Conservation (phyloP, 2,113 vertebrate species). For the Lasiurus cinereus region DNA sequence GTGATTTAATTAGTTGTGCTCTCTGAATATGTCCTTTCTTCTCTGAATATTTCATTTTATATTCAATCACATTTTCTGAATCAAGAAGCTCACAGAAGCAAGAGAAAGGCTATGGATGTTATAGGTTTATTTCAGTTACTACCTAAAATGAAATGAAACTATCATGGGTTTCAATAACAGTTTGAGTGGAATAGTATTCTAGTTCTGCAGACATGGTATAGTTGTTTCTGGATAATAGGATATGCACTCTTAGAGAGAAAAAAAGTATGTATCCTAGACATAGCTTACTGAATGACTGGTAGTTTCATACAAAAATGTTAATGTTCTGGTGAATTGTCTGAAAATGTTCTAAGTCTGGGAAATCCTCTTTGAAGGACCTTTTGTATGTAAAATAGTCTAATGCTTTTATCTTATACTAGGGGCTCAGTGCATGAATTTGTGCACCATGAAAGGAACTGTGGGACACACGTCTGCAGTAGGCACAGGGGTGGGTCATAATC, state of each 20-base stretch:
- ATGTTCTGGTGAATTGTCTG: slow-evolving; percentile 30
- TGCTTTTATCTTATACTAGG: neutral
- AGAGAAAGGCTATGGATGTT: slow-evolving; percentile 56
- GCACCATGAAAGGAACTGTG: too few species aligned
- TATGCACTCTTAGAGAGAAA: neutral
- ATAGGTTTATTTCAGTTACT: slow-evolving; percentile 60
- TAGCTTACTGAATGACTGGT: slow-evolving; percentile 7
- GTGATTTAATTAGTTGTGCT: slow-evolving; percentile 66
- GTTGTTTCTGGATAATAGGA: slow-evolving; percentile 47
- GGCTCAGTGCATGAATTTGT: too few species aligned
- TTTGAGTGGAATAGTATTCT: slow-evolving; percentile 48
- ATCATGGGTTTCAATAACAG: slow-evolving; percentile 51
- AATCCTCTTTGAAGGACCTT: slow-evolving; percentile 24
- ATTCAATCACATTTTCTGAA: slow-evolving; percentile 60
- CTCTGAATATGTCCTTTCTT: slow-evolving; percentile 19
- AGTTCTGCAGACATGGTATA: neutral
- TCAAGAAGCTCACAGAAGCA: neutral
- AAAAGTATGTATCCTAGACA: slow-evolving; percentile 4
- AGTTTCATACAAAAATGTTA: slow-evolving; percentile 28
- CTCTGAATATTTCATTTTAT: slow-evolving; percentile 59
- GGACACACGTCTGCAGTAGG: too few species aligned
- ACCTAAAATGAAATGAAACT: slow-evolving; percentile 54
- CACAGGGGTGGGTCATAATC: too few species aligned
- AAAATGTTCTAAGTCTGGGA: slow-evolving; percentile 7
- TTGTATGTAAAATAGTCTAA: neutral